phyloP scores from a whole-genome alignment of 2,888 invertebrate genomes.

The Synergus itoensis region DNA sequence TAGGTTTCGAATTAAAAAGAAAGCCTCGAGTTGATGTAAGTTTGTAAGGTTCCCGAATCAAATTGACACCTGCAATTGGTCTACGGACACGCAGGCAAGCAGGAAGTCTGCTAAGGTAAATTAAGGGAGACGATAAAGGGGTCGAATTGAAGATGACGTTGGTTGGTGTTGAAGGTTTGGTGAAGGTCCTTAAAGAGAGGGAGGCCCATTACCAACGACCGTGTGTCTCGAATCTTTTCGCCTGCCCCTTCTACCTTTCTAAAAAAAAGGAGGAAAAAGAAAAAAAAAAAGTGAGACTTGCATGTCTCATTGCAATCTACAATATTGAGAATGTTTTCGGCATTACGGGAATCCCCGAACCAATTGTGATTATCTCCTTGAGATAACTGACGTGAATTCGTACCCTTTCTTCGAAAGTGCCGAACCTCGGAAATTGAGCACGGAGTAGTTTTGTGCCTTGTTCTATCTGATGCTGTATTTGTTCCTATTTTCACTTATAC shows the following conservation, averaged over 20 bases:
- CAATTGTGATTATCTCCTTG: slow-evolving; percentile 73
- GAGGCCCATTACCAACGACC: slow-evolving; percentile 64
- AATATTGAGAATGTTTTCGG: slow-evolving; percentile 68
- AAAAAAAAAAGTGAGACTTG: slow-evolving; percentile 56
- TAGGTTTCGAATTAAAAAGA: slow-evolving; percentile 55
- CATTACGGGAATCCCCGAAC: slow-evolving; percentile 66
- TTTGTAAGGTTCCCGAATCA: slow-evolving; percentile 60
- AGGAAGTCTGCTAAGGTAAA: slow-evolving; percentile 63
- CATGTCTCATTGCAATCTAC: slow-evolving; percentile 68
- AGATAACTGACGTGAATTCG: slow-evolving; percentile 63
- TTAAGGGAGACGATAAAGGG: slow-evolving; percentile 62
- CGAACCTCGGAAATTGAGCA: slow-evolving; percentile 6
- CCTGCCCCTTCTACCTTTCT: slow-evolving; percentile 51
- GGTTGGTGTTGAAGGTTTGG: slow-evolving; percentile 55
- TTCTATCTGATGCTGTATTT: not conserved
- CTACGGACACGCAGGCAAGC: slow-evolving; percentile 47
- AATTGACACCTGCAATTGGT: slow-evolving; percentile 70
- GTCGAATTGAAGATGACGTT: slow-evolving; percentile 54
- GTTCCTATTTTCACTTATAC: not conserved
- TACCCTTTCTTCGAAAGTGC: slow-evolving; percentile 48
- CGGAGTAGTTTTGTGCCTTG: not conserved
- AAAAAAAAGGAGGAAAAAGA: slow-evolving; percentile 52
- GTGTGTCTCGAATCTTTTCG: slow-evolving; percentile 66
- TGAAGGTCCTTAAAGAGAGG: slow-evolving; percentile 55
- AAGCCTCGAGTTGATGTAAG: slow-evolving; percentile 54